Base-by-base conservation (phyloP, 2,113 vertebrate genomes). In the Corythornis cristatus region DNA sequence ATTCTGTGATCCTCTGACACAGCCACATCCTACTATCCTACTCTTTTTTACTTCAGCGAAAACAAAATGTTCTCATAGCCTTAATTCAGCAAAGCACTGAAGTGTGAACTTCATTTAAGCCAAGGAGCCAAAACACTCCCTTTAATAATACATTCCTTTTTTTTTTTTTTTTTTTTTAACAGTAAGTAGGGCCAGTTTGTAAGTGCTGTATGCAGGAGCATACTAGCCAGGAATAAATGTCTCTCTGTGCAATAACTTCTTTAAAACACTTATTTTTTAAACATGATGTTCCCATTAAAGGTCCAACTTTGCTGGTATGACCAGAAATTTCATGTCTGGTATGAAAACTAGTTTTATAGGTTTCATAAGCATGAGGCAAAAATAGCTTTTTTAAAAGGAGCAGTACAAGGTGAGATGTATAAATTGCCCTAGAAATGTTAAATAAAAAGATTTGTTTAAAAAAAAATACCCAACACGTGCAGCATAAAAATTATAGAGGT, bases 361-460 rank as follows among this genome's bases (percentile, higher is more conserved):
- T 56, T 96, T 92, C 43, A 46, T 53, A 81, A 58, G 48, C 35
- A 78, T 56, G 42, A 91, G 57, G 46, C 73, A 76, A 91, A 86
- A 96, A 37, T 48, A 93, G 86, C 80, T 88, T 7, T 76, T 94
- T 97, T 73, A 78, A 96, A 96, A 93, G 62, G 45, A 83, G 78
- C 58, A 94, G 15, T 71, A 62, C 50, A 93, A 94, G 91, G 56
- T 93, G 89, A 66, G 23, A 85, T 67, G 77, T 75, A 89, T 94
- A 94, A 95, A 95, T 95, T 93, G 20, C 56, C 23, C 72, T 82
- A 67, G 71, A 96, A 54, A 81, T 91, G 43, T 86, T 91, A 93
- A 95, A 73, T 86, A 90, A 93, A 97, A 93, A 65, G 21, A 14
- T 45, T 40, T 12, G 17, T 37, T 31, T 9, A 23, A 35, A 31